Conservation (phyloP, 2,113 vertebrate species). For the Lophochroa leadbeateri region DNA sequence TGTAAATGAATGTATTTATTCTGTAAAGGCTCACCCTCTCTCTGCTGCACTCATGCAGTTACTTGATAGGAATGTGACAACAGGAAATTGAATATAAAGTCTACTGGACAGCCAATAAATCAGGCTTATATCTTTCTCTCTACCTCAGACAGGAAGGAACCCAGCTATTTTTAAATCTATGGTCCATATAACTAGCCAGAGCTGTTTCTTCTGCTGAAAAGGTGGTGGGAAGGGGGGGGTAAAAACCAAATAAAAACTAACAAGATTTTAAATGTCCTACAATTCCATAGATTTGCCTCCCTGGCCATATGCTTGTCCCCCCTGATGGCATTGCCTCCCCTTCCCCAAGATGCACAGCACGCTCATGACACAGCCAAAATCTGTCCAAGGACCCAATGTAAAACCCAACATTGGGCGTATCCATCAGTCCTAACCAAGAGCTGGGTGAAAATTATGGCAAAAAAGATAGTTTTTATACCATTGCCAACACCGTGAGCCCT, state of each 20-base stretch:
- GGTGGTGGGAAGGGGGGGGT: too few species aligned
- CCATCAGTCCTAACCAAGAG: not conserved
- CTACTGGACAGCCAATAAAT: conserved; percentile 67
- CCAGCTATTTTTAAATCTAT: conserved; percentile 63
- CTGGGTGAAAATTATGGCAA: not conserved
- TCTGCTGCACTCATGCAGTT: conserved; percentile 55
- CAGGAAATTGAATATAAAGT: conserved; percentile 73
- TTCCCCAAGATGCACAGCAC: not conserved
- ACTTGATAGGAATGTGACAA: conserved; percentile 72
- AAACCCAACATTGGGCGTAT: not conserved
- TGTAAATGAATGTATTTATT: conserved; percentile 58
- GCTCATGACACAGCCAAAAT: not conserved
- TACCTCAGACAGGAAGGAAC: conserved; percentile 72
- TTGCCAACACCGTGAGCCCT: rapidly evolving
- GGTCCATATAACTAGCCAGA: not conserved
- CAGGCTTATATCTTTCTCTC: conserved; percentile 68
- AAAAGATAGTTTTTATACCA: not conserved
- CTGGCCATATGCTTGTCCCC: too few species aligned
- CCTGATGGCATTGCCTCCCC: too few species aligned
- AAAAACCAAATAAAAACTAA: too few species aligned
- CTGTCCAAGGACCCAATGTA: rapidly evolving
- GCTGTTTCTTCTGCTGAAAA: too few species aligned
- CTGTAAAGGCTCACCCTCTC: conserved; percentile 42
- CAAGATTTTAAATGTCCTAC: too few species aligned
- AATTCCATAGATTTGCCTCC: too few species aligned